Evolutionary conservation across 2,113 vertebrate genomes (phyloP).

Genomic region (Dinomys branickii): DNA sequence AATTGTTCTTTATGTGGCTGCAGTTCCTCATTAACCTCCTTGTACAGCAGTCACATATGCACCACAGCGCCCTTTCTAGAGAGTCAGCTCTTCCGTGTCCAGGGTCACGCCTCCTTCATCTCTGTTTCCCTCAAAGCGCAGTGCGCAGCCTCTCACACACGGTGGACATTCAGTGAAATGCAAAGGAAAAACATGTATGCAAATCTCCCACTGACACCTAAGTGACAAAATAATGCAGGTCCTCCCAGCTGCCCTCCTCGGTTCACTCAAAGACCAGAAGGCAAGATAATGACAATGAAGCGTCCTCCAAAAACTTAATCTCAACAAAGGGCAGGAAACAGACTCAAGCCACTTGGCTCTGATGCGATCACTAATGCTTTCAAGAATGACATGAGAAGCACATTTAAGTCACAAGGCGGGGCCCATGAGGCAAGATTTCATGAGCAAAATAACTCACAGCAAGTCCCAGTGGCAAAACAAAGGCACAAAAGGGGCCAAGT

Average conservation of each 20-base stretch:
- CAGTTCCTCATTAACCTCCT: background rate
- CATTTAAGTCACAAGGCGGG: slow-evolving; percentile 12
- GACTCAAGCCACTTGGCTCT: slow-evolving; percentile 49
- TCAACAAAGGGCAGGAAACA: slow-evolving; percentile 68
- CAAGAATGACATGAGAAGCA: slow-evolving; percentile 61
- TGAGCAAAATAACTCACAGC: slow-evolving; percentile 7
- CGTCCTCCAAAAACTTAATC: slow-evolving; percentile 33
- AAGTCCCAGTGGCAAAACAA: slow-evolving; percentile 53
- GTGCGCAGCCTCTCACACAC: background rate
- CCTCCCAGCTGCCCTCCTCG: slow-evolving; percentile 51
- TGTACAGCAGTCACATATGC: background rate
- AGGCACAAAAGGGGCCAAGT: background rate
- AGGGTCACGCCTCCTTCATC: background rate
- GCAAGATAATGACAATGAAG: slow-evolving; percentile 29
- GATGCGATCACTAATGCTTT: slow-evolving; percentile 43
- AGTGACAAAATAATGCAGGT: background rate
- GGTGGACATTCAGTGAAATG: slow-evolving; percentile 21
- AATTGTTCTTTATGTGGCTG: background rate
- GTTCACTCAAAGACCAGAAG: slow-evolving; percentile 25
- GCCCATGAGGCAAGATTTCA: slow-evolving; percentile 39
- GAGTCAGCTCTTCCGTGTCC: background rate
- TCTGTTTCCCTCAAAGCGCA: background rate
- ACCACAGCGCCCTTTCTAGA: background rate
- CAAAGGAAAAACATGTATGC: slow-evolving; percentile 36
- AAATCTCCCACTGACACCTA: background rate